Base-by-base conservation (phyloP, 2,113 vertebrate genomes). In the Rhabdornis inornatus region DNA sequence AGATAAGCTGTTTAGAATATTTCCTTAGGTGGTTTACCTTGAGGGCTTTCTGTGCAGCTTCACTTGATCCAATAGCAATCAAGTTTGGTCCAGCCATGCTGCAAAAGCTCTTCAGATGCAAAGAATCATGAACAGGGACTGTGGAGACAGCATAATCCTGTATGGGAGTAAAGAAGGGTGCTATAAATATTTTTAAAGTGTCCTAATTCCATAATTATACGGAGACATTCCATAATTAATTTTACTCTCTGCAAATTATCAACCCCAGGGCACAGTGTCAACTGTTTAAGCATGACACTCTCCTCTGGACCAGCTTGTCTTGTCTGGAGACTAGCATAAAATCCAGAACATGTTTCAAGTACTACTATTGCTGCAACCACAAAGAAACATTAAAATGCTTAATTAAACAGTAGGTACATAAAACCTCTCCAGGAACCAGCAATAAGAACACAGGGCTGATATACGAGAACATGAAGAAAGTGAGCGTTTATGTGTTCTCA, bases 51-150 rank as follows among this genome's bases (percentile, higher is more conserved):
- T 99, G 99, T 4, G 99, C 99, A 57, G 98, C 76, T 95, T 99
- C 99, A 88, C 99, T 99, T 94, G 99, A 99, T 96, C 99, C 99
- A 1, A 99, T 99, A 50, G 98, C 97, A 14, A 99, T 99, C 87
- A 99, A 98, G 90, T 99, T 99, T 33, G 99, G 99, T 88, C 99
- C 99, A 64, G 99, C 99, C 99, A 99, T 99, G 91, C 99, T 99
- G 98, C 99, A 99, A 97, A 99, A 99, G 94, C 98, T 98, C 98
- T 99, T 99, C 97, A 99, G 97, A 95, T 99, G 99, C 93, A 99
- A 97, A 39, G 97, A 86, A 20, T 98, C 98, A 42, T 89, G 68
- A 78, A 99, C 99, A 1, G 99, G 99, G 27, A 99, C 99, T 4
- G 98, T 99, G 52, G 99, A 99, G 86, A 99, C 99, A 2, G 99